Evolutionary conservation across 1,140 invertebrate species (phyloP).

Genomic region (Macrobrachium nipponense): DNA sequence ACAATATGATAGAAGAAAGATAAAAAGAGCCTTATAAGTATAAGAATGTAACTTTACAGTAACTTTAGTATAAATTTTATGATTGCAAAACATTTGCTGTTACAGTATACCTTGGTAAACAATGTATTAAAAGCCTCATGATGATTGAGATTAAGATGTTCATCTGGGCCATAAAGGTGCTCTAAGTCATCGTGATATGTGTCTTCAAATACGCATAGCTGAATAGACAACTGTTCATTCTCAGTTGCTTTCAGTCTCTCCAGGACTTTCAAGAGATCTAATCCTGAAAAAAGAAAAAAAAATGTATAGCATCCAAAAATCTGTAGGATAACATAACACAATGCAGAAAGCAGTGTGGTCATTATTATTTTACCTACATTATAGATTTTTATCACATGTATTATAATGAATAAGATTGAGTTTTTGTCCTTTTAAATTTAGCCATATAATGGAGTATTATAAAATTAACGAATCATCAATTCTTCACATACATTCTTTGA

Average conservation of each 20-base stretch:
- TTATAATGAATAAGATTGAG: too few relatives aligned
- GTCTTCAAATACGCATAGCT: constrained; percentile 43
- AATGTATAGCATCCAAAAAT: neutral
- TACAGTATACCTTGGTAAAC: constrained; percentile 35
- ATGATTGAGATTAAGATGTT: constrained; percentile 39
- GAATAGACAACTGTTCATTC: constrained; percentile 31
- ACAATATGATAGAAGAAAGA: too few relatives aligned
- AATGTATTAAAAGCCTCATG: constrained; percentile 40
- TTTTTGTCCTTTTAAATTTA: too few relatives aligned
- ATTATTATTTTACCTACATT: too few relatives aligned
- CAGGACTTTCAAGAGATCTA: constrained; percentile 46
- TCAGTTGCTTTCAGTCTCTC: constrained; percentile 5
- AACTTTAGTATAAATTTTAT: neutral
- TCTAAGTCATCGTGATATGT: constrained; percentile 45
- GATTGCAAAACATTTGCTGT: neutral
- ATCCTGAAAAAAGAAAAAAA: constrained; percentile 16
- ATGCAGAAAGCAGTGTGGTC: too few relatives aligned
- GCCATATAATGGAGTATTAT: too few relatives aligned
- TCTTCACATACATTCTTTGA: too few relatives aligned
- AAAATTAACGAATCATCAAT: too few relatives aligned
- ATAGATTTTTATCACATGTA: too few relatives aligned
- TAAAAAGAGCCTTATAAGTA: neutral
- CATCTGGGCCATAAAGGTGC: constrained; percentile 35
- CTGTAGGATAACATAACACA: neutral
- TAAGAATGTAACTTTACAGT: neutral